Evolutionary conservation across 1,140 invertebrate species (phyloP).

Genomic region (Cotesia vestalis): DNA sequence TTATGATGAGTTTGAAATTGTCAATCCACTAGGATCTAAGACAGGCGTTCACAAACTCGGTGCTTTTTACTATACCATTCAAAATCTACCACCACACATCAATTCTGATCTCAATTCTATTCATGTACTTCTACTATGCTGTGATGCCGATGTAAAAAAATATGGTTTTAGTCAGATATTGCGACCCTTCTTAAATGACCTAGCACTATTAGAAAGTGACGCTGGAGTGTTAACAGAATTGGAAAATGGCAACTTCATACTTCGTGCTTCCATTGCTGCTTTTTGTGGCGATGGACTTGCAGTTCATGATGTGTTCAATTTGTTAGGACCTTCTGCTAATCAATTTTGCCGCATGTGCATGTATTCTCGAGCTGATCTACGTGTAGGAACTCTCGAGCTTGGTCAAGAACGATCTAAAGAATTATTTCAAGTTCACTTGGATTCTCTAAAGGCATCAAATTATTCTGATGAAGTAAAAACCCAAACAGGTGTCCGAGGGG

Average conservation of each 20-base stretch:
- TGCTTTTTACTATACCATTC: constrained; percentile 30
- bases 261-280: too few relatives aligned
- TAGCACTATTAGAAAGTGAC: constrained; percentile 20
- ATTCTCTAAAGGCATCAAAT: not conserved
- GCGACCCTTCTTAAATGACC: constrained; percentile 25
- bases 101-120: constrained; percentile 31
- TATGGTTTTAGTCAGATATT: constrained; percentile 29
- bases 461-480: constrained; percentile 32
- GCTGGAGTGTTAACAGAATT: too few relatives aligned
- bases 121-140: constrained; percentile 18
- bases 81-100: constrained; percentile 26
- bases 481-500: constrained; percentile 35
- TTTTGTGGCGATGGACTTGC: too few relatives aligned
- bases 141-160: constrained; percentile 30
- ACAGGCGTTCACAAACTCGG: constrained; percentile 34
- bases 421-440: too few relatives aligned
- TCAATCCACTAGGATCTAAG: constrained; percentile 31
- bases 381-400: too few relatives aligned
- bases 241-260: too few relatives aligned
- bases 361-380: too few relatives aligned
- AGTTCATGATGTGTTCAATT: too few relatives aligned
- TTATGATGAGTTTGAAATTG: constrained; percentile 33
- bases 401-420: too few relatives aligned
- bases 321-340: too few relatives aligned
- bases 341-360: too few relatives aligned